phyloP scores from a whole-genome alignment of 2,888 invertebrate species.

The Drosophila picticornis region DNA sequence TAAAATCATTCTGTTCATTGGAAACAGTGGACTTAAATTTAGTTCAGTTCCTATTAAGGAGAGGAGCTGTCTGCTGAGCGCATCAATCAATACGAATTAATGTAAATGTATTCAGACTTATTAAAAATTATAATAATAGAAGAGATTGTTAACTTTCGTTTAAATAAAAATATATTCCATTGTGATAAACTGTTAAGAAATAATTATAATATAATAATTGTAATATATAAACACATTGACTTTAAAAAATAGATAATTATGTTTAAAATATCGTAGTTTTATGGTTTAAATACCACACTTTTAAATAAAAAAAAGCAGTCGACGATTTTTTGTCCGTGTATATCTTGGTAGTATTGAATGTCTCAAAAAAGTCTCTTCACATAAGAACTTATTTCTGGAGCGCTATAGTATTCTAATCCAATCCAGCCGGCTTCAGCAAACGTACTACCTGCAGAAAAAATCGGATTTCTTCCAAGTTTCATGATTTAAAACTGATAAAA shows the following conservation, averaged over 20 bases:
- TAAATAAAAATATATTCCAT: not conserved
- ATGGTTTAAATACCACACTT: not conserved
- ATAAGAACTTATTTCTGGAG: not conserved
- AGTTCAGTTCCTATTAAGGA: conserved; percentile 12
- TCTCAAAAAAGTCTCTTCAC: not conserved
- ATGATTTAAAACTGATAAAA: rapidly evolving
- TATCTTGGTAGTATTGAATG: not conserved
- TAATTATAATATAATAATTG: no score
- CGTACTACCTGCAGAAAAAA: not conserved
- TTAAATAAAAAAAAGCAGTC: not conserved
- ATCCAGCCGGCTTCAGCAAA: not conserved
- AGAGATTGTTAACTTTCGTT: not conserved
- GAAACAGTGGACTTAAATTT: conserved; percentile 5
- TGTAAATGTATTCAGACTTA: not conserved
- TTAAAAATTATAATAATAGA: not conserved
- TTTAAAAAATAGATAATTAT: not conserved
- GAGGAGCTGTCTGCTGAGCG: not conserved
- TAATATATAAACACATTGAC: not conserved
- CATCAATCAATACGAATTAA: not conserved
- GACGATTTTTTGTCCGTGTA: not conserved
- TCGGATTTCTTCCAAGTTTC: not conserved
- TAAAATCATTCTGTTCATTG: not conserved
- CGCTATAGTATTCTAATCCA: not conserved
- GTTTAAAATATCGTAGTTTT: no score
- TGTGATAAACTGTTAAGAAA: not conserved